Base-by-base conservation (phyloP, 2,888 invertebrate genomes). In the Sinopyrophorus schimmeli region DNA sequence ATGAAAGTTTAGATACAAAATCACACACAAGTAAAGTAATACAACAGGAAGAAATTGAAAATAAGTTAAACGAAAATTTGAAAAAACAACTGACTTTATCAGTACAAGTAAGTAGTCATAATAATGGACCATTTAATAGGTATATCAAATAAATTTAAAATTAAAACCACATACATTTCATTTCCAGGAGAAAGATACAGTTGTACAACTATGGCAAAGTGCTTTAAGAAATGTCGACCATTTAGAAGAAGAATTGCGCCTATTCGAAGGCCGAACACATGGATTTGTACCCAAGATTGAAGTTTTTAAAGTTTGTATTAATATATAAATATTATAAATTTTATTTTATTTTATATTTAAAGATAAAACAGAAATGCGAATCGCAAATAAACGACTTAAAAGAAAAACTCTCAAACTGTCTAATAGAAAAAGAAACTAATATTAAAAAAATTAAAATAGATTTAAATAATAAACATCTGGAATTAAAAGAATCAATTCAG, bases 131-230 rank as follows among this genome's bases (percentile, higher is more conserved):
- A 6, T 20, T 28, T 1, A 14, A 4, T 2, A 3, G 10, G 10
- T 3, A 4, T 9, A 9, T 27, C 12, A 27, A 28, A 28, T 28
- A 9, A 14, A 2, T 30, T 14, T 28, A 5, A 24, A n/a, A 24
- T 6, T 26, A 1, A 26, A 9, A 26, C 7, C 14, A n/a, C n/a
- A n/a, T n/a, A n/a, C n/a, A n/a, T n/a, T 30, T 0, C 4, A 7
- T 30, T 31, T 39, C 30, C 62, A 82, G 78, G 88, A 89, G 73
- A 82, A 86, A 60, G 80, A 82, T 35, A 82, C 82, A 0, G 73
- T 83, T 1, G 75, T 79, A 30, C 77, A 81, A 10, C 66, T 88
- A 20, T 87, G 86, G 82, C 81, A 83, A 66, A 81, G 81, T 50
- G 80, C 85, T 0, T 74, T 85, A 50, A 80, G 80, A 63, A 82